These are phyloP conservation scores for Pao palembangensis DNA, from an alignment of 2,113 vertebrate species.

Conservation along the genomic window DNA sequence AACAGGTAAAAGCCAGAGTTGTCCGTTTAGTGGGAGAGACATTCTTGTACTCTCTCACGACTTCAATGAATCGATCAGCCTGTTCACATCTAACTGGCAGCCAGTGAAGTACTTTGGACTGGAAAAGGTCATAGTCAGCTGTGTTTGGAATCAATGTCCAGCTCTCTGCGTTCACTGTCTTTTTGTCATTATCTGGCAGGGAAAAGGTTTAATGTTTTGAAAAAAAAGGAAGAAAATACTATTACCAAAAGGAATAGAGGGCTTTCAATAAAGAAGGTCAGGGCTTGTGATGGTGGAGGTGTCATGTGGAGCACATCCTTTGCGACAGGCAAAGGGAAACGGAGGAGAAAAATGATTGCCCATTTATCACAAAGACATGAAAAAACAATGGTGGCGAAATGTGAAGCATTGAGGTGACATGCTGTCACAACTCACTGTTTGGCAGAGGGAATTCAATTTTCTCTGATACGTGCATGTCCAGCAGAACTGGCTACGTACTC, in stretches of 20 bases:
- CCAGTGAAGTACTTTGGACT: conserved; percentile 52
- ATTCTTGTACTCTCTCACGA: conserved; percentile 37
- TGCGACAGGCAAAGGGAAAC: conserved; percentile 51
- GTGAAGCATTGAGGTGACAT: conserved; percentile 39
- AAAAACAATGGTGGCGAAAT: conserved; percentile 46
- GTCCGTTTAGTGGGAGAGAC: conserved; percentile 37
- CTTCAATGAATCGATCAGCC: conserved; percentile 52
- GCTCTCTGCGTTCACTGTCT: conserved; percentile 65
- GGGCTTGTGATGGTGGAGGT: conserved; percentile 40
- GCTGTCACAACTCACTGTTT: conserved; percentile 57
- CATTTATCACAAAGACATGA: conserved; percentile 57
- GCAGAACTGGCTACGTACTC: conserved; percentile 31
- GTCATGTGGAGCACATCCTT: conserved; percentile 38
- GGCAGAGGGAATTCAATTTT: conserved; percentile 56
- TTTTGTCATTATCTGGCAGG: conserved; percentile 40
- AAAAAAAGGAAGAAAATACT: conserved; percentile 40
- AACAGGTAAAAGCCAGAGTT: conserved; percentile 41
- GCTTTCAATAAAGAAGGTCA: conserved; percentile 59
- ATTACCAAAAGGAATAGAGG: conserved; percentile 65
- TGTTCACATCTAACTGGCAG: conserved; percentile 62
- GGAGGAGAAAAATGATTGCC: conserved; percentile 39
- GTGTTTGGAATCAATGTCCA: conserved; percentile 61
- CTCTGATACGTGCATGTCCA: conserved; percentile 37
- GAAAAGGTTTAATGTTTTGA: conserved; percentile 45
- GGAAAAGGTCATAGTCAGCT: conserved; percentile 70